Base-by-base conservation (phyloP, 2,797 vertebrate species). In the Betta splendens region DNA sequence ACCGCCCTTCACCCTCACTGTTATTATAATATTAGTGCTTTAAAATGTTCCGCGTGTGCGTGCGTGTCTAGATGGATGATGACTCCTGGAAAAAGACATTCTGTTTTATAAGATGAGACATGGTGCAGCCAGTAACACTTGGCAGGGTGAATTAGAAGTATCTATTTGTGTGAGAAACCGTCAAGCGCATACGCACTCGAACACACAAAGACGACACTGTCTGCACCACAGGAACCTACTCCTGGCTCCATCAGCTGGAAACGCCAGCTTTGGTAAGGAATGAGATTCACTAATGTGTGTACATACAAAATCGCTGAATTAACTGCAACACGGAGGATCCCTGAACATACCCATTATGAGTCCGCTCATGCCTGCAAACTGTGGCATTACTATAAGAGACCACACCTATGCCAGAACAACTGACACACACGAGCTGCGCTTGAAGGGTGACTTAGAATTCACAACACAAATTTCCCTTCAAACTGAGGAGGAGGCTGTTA, bases 141-240 rank as follows among this genome's bases (percentile, higher is more conserved):
- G 5, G 49, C 55, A 20, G 18, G 29, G 62, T 55, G 51, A 69
- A 72, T 52, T 61, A 56, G 75, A 74, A 57, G 73, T 53, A 56
- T 52, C 74, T 54, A 57, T 70, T 65, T 49, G 68, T 60, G 48
- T 35, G 40, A 69, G 64, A 77, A 66, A 56, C 64, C 61, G 66
- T 61, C 53, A 64, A 75, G 47, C 64, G 44, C 42, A 42, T 36
- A 48, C 39, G 31, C 55, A 48, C 51, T 36, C 67, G 25, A 53
- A 54, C 68, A 77, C 75, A 88, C 82, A 88, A 82, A 87, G 72
- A 80, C 78, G 74, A 74, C 70, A 75, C 79, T 86, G 81, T 87
- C 75, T 79, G 71, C 18, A 69, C 48, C 63, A 64, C 64, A 62
- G 78, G 51, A 71, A 71, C 54, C 49, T 65, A 36, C 57, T 80